Evolutionary conservation across 2,113 vertebrate species (phyloP).

Genomic region (Podiceps cristatus): DNA sequence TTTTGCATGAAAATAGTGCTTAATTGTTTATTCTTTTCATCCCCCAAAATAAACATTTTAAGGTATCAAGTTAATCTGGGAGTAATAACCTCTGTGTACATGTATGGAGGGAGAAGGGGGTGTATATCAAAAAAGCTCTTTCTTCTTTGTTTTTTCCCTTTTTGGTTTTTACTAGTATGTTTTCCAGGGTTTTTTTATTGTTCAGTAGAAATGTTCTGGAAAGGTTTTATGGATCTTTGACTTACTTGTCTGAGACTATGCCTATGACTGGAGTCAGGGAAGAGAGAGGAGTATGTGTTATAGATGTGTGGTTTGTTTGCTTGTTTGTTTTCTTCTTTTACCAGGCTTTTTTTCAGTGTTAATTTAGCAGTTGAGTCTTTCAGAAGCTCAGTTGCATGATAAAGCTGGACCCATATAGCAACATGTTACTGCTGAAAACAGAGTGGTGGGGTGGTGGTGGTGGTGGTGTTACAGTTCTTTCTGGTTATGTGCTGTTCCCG

Average conservation of each 20-base stretch:
- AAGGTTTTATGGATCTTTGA: not conserved
- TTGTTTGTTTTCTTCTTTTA: not conserved
- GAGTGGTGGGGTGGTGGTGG: rapidly evolving
- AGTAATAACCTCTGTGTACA: not conserved
- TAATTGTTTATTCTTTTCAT: not conserved
- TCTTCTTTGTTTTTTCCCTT: constrained; percentile 5
- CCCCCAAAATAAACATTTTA: not conserved
- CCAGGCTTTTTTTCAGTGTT: not conserved
- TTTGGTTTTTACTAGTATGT: not conserved
- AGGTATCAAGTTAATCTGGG: not conserved
- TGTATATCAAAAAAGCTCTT: not conserved
- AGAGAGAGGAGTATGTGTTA: not conserved
- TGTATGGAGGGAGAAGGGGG: not conserved
- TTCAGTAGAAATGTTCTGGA: not conserved
- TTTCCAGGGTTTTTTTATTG: not conserved
- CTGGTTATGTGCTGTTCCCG: not conserved
- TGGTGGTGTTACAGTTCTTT: not conserved
- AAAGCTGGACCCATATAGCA: not conserved
- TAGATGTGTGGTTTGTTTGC: too few species aligned
- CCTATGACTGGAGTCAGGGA: not conserved
- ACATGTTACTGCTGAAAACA: not conserved
- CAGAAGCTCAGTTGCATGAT: not conserved
- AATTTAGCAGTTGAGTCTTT: not conserved
- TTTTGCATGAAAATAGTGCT: not conserved
- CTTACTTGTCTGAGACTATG: not conserved